Evolutionary conservation across 2,113 vertebrate species (phyloP).

Genomic region (Hemichromis elongatus): DNA sequence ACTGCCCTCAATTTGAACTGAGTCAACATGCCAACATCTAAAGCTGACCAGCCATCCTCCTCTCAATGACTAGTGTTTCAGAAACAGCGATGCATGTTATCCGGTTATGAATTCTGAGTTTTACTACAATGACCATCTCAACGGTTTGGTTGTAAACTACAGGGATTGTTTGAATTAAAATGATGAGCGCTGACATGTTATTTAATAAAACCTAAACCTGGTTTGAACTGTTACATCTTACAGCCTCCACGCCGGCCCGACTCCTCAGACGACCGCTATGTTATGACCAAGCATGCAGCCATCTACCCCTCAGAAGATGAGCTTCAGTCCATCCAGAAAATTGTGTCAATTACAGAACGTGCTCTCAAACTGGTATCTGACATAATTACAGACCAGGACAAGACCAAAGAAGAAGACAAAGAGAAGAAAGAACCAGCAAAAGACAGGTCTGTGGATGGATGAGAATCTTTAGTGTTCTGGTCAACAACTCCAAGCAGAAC

Average conservation of each 20-base stretch:
- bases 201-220: not conserved
- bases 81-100: too few relatives aligned
- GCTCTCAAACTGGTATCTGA: conserved; percentile 97
- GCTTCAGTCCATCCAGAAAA: conserved; percentile 96
- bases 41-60: too few relatives aligned
- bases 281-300: conserved; percentile 96
- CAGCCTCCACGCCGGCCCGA: conserved; percentile 94
- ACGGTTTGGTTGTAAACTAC: too few relatives aligned
- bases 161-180: not conserved
- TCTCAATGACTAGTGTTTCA: too few relatives aligned
- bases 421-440: conserved; percentile 88
- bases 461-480: not conserved
- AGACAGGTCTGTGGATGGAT: conserved; percentile 75
- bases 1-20: too few relatives aligned
- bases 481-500: not conserved
- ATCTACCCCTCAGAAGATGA: conserved; percentile 98
- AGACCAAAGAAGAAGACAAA: conserved; percentile 85
- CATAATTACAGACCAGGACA: conserved; percentile 90
- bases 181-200: not conserved
- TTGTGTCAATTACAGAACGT: conserved; percentile 96
- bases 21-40: too few relatives aligned
- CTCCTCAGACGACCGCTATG: conserved; percentile 94
- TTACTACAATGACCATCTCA: fast-evolving
- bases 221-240: not conserved
- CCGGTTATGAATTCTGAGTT: not conserved